These are phyloP conservation scores for Chydorus sphaericus DNA, from an alignment of 2,888 invertebrate species.

Conservation along the genomic window DNA sequence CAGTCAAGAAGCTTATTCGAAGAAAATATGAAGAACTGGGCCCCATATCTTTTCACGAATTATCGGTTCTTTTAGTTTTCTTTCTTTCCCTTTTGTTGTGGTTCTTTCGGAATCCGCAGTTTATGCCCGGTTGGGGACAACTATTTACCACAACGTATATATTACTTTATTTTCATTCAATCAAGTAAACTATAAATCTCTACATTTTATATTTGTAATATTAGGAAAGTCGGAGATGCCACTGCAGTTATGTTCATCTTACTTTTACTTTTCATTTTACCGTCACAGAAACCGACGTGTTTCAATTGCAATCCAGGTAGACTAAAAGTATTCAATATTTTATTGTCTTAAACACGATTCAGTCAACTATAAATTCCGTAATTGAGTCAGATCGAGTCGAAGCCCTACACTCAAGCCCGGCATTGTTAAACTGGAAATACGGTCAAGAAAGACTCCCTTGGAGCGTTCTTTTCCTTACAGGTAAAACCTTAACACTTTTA, in stretches of 20 bases:
- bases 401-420: constrained; percentile 43
- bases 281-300: no score
- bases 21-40: background rate
- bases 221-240: constrained; percentile 11
- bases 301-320: no score
- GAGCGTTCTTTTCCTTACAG: constrained; percentile 73
- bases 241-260: constrained; percentile 29
- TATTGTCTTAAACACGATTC: no score
- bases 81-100: constrained; percentile 63
- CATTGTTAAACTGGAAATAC: constrained; percentile 68
- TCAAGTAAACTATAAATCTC: no score
- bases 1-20: background rate
- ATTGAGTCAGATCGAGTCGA: background rate
- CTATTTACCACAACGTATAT: constrained; percentile 44
- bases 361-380: no score
- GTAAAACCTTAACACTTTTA: constrained; percentile 30
- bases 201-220: background rate
- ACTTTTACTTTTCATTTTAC: constrained; percentile 31
- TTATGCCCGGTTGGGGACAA: constrained; percentile 74
- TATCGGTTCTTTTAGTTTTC: constrained; percentile 54
- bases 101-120: constrained; percentile 77
- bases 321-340: no score
- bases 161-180: no score
- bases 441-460: constrained; percentile 76
- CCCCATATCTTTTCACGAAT: constrained; percentile 39